phyloP scores from a whole-genome alignment of 1,140 invertebrate species.

The Drosophila aff. region DNA sequence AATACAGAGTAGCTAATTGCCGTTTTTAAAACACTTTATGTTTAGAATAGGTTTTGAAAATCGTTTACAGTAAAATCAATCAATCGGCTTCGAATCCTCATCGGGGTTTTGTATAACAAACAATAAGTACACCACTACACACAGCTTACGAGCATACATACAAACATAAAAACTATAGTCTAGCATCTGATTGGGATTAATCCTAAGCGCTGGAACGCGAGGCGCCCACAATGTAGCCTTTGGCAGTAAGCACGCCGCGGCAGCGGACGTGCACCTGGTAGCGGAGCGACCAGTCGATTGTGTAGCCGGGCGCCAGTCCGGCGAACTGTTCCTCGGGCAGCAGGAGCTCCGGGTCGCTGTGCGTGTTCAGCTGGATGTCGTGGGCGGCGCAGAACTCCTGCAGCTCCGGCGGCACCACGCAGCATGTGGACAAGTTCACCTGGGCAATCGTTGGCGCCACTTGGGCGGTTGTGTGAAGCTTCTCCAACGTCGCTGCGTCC shows the following conservation, averaged over 20 bases:
- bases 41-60: slow-evolving; percentile 55
- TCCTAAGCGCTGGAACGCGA: slow-evolving; percentile 51
- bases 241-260: slow-evolving; percentile 94
- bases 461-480: slow-evolving; percentile 91
- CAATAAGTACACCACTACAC: slow-evolving; percentile 74
- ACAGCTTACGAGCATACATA: slow-evolving; percentile 51
- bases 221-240: slow-evolving; percentile 90
- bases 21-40: slow-evolving; percentile 68
- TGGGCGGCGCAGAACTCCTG: slow-evolving; percentile 95
- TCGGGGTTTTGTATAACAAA: slow-evolving; percentile 79
- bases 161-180: slow-evolving; percentile 61
- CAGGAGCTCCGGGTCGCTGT: slow-evolving; percentile 95
- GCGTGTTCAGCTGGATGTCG: slow-evolving; percentile 96
- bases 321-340: slow-evolving; percentile 65
- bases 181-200: slow-evolving; percentile 50
- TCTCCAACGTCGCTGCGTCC: slow-evolving; percentile 91
- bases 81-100: slow-evolving; percentile 47
- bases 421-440: slow-evolving; percentile 97
- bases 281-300: slow-evolving; percentile 89
- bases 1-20: slow-evolving; percentile 9
- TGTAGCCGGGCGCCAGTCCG: slow-evolving; percentile 64
- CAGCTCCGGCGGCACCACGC: slow-evolving; percentile 96
- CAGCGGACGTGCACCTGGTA: slow-evolving; percentile 96
- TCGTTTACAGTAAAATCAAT: slow-evolving; percentile 68
- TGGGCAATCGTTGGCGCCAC: slow-evolving; percentile 97